Evolutionary conservation across 2,888 invertebrate genomes (phyloP).

Genomic region (Cephonodes hylas): DNA sequence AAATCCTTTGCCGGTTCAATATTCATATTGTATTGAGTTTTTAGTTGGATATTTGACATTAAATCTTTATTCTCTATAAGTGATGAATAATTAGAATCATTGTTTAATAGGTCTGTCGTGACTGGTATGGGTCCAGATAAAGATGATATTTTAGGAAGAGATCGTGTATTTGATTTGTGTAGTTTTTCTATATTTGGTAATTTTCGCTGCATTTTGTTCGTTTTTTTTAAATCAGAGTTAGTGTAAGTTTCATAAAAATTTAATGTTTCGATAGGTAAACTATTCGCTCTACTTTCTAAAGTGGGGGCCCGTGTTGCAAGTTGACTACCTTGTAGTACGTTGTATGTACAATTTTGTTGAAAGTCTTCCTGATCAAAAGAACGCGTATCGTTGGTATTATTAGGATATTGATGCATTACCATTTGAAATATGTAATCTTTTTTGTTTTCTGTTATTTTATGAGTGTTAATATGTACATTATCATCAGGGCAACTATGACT

Average conservation of each 20-base stretch:
- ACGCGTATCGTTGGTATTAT: constrained; percentile 21
- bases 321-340: not conserved
- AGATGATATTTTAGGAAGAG: constrained; percentile 39
- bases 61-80: not conserved
- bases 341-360: not conserved
- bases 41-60: not conserved
- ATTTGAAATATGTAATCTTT: constrained; percentile 54
- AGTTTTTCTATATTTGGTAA: constrained; percentile 42
- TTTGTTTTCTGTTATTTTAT: constrained; percentile 54
- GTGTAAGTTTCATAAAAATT: not conserved
- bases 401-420: constrained; percentile 28
- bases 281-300: not conserved
- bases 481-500: constrained; percentile 64
- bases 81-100: not conserved
- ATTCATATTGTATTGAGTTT: not conserved
- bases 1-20: no score
- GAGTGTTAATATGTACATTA: constrained; percentile 47
- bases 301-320: not conserved
- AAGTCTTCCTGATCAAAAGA: constrained; percentile 25
- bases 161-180: constrained; percentile 27
- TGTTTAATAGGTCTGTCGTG: no score
- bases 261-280: not conserved
- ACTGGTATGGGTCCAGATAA: not conserved
- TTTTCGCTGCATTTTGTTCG: constrained; percentile 28
- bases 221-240: constrained; percentile 15